Evolutionary conservation across 1,140 invertebrate genomes (phyloP).

Genomic region (Lasioglossum albipes): DNA sequence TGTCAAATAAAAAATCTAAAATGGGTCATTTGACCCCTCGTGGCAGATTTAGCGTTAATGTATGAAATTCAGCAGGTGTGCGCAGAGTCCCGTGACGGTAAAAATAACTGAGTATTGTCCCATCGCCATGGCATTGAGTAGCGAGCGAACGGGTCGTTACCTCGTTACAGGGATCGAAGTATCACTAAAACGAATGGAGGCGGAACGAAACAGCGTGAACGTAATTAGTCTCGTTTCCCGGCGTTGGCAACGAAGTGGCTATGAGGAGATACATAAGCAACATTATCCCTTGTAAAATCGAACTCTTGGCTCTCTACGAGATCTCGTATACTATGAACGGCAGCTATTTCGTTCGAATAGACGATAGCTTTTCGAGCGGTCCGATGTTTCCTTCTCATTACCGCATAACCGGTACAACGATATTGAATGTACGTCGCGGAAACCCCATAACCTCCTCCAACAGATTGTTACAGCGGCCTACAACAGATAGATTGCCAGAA

Average conservation of each 20-base stretch:
- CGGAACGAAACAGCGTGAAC: neutral
- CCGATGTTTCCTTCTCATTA: constrained; percentile 26
- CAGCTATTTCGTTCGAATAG: constrained; percentile 35
- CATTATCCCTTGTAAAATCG: constrained; percentile 21
- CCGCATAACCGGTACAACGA: constrained; percentile 14
- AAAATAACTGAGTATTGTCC: too few relatives aligned
- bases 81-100: too few relatives aligned
- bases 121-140: too few relatives aligned
- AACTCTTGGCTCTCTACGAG: neutral
- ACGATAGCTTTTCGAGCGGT: constrained; percentile 4
- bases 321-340: constrained; percentile 22
- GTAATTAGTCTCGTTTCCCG: constrained; percentile 37
- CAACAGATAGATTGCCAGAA: constrained; percentile 77
- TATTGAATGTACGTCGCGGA: constrained; percentile 5
- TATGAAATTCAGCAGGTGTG: too few relatives aligned
- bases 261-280: neutral
- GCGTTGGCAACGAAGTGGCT: constrained; percentile 28
- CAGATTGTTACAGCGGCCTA: constrained; percentile 81
- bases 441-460: neutral
- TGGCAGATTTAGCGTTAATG: too few relatives aligned
- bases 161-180: neutral
- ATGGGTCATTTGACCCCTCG: too few relatives aligned
- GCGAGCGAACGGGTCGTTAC: neutral
- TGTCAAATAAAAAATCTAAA: too few relatives aligned
- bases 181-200: constrained; percentile 23